Percentiles rank a stretch among this genome's conserved stretches.
phyloP scores from a whole-genome alignment of 1,140 invertebrate species.

The Sarcophaga peregrina region DNA sequence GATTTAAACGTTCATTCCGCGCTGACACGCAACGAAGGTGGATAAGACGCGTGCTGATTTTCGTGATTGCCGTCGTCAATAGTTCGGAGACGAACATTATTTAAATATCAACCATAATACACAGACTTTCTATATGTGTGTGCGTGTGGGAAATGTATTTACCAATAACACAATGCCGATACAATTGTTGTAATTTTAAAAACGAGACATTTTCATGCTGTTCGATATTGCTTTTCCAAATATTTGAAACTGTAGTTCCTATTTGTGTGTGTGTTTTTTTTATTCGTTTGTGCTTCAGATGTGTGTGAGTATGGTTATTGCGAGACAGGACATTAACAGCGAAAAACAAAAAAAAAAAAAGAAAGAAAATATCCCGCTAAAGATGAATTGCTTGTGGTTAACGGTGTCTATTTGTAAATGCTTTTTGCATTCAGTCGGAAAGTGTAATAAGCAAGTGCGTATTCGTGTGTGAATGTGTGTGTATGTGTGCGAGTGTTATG shows the following conservation, averaged over 20 bases:
- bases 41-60: neutral
- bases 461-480: neutral
- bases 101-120: neutral
- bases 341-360: too few species aligned
- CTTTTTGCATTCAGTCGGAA: neutral
- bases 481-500: constrained; percentile 7
- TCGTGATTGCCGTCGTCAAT: neutral
- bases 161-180: neutral
- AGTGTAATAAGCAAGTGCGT: too few species aligned
- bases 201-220: neutral
- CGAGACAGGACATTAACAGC: too few species aligned
- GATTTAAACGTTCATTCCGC: constrained; percentile 26
- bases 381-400: constrained; percentile 9
- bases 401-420: constrained; percentile 1
- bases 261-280: too few species aligned
- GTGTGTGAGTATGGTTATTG: too few species aligned
- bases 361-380: neutral
- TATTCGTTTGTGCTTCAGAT: too few species aligned
- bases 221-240: neutral
- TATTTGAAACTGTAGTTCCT: neutral
- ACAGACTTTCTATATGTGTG: neutral
- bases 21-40: constrained; percentile 38
- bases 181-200: neutral
- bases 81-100: neutral
- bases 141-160: too few species aligned